These are phyloP conservation scores for Ranitomeya variabilis DNA, from an alignment of 2,113 vertebrate species.

Conservation along the genomic window DNA sequence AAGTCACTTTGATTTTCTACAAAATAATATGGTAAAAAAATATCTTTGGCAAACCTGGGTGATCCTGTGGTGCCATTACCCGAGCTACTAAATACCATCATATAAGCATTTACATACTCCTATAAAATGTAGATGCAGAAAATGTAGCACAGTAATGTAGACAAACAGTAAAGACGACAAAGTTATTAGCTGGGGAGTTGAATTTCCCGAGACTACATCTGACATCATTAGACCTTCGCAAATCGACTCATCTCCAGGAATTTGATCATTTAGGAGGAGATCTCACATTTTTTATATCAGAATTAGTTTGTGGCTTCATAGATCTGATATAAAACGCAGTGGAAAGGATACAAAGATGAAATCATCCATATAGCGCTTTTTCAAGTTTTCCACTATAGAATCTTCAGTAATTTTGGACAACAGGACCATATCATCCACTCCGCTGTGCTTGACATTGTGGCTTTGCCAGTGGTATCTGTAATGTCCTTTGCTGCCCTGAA, in stretches of 20 bases:
- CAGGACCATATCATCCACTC: slow-evolving; percentile 98
- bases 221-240: background rate
- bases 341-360: slow-evolving; percentile 98
- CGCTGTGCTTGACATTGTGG: slow-evolving; percentile 97
- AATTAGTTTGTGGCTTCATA: background rate
- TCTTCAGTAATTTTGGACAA: slow-evolving; percentile 96
- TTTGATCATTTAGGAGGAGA: background rate
- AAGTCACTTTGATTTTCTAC: too few species aligned
- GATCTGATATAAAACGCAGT: background rate
- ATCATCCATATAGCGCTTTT: slow-evolving; percentile 98
- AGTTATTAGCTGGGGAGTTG: too few species aligned
- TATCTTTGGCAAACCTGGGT: too few species aligned
- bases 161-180: too few species aligned
- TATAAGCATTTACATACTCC: too few species aligned
- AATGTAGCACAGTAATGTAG: too few species aligned
- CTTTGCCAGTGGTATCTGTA: slow-evolving; percentile 98
- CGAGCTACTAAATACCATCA: too few species aligned
- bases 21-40: too few species aligned
- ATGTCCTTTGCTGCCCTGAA: slow-evolving; percentile 94
- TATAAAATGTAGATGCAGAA: too few species aligned
- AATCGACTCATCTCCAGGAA: background rate
- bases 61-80: too few species aligned
- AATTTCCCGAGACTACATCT: background rate
- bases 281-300: background rate
- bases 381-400: slow-evolving; percentile 98